phyloP scores from a whole-genome alignment of 2,113 vertebrate species.

The Cheilinus undulatus region DNA sequence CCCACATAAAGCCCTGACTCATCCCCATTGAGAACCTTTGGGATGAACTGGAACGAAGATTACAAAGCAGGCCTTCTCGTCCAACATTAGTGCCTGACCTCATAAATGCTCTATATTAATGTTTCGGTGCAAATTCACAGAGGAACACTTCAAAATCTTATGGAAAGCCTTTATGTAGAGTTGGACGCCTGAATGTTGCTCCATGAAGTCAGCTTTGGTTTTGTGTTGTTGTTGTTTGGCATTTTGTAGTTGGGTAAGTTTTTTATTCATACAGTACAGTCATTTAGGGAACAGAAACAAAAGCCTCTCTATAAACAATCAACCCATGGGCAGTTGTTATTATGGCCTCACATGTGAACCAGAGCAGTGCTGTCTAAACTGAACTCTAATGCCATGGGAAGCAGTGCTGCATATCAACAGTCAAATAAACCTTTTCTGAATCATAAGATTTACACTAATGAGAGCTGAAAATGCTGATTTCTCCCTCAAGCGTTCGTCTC shows the following conservation, averaged over 20 bases:
- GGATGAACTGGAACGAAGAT: no score
- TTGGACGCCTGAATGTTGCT: neutral
- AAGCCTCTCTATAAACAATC: constrained; percentile 44
- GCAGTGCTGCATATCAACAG: constrained; percentile 12
- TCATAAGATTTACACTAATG: constrained; percentile 3
- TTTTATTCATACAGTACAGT: constrained; percentile 24
- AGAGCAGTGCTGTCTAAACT: constrained; percentile 11
- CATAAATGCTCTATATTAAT: no score
- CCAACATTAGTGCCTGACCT: no score
- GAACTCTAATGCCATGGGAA: constrained; percentile 12
- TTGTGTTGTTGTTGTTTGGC: constrained; percentile 51
- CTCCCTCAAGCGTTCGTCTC: constrained; percentile 13
- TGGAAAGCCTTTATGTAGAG: no score
- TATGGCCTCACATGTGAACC: constrained; percentile 20
- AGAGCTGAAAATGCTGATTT: constrained; percentile 8
- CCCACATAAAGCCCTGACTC: no score
- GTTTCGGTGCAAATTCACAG: no score
- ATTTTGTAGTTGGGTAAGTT: constrained; percentile 35
- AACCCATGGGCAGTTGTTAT: constrained; percentile 3
- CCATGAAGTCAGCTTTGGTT: constrained; percentile 14
- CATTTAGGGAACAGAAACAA: constrained; percentile 53
- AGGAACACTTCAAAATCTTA: no score
- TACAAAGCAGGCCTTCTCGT: no score
- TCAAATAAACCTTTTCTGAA: constrained; percentile 25
- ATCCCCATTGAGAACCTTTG: no score